Conservation (phyloP, 2,113 vertebrate genomes). For the Sarotherodon lohbergeri region DNA sequence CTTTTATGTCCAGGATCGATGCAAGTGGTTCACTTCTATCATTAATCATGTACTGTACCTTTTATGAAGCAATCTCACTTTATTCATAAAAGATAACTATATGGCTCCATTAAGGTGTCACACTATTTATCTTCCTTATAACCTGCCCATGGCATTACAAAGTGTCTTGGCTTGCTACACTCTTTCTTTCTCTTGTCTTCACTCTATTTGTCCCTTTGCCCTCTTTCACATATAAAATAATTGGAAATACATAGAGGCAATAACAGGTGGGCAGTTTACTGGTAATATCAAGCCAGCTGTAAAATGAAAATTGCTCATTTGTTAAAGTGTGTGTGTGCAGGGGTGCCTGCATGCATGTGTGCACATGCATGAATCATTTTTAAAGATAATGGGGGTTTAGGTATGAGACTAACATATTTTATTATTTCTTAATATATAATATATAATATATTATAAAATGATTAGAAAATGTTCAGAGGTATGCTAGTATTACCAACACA, state of each 20-base stretch:
- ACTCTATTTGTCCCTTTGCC: slow-evolving; percentile 65
- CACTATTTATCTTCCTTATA: slow-evolving; percentile 71
- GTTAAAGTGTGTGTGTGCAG: background rate
- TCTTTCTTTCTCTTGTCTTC: slow-evolving; percentile 36
- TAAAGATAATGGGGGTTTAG: background rate
- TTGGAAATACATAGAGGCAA: slow-evolving; percentile 66
- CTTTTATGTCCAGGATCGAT: slow-evolving; percentile 55
- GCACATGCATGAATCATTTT: background rate
- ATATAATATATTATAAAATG: background rate
- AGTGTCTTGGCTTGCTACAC: slow-evolving; percentile 50
- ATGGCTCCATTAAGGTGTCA: slow-evolving; percentile 71
- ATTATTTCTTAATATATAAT: slow-evolving; percentile 5
- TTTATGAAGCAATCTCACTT: slow-evolving; percentile 74
- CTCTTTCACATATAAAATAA: slow-evolving; percentile 68
- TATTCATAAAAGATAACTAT: slow-evolving; percentile 73
- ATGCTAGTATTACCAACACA: background rate
- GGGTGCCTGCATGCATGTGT: background rate
- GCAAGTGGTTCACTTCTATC: slow-evolving; percentile 37
- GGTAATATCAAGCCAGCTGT: slow-evolving; percentile 50
- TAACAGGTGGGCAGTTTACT: slow-evolving; percentile 62
- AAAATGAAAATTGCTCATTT: slow-evolving; percentile 52
- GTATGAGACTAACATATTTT: background rate
- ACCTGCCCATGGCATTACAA: slow-evolving; percentile 62
- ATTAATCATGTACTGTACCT: slow-evolving; percentile 61
- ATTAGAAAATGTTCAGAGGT: background rate